Evolutionary conservation across 2,888 invertebrate species (phyloP), one percentile per base, ranked within the genome.

Genomic region (Drosophila anomalata): DNA sequence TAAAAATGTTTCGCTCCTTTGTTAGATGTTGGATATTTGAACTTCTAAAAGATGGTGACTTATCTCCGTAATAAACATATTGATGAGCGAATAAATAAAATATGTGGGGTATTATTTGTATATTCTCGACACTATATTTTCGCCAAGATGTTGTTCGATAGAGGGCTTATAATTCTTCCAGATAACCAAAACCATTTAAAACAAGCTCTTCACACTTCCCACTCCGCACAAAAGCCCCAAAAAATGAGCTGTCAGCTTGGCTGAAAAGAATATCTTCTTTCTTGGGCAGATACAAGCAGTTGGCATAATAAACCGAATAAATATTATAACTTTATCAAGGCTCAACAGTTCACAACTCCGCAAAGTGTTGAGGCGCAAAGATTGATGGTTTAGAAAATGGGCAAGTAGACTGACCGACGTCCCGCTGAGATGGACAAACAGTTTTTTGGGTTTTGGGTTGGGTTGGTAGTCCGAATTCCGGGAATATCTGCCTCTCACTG

Each of bases 291-390:
- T 44, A 9, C 66, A 24, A 71, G 59, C 61, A 70, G 75, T 58
- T 63, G 65, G 69, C 57, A 76, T 76, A 75, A 81, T 73, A 77
- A 73, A 59, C 75, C 61, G 73, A 78, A 79, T 78, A 88, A 89
- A 89, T 88, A 84, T 78, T 75, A 75, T 73, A 82, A 78, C 79
- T 88, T 78, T 74, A 75, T 88, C 87, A 88, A 73, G 66, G 73
- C 73, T 71, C 79, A 53, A 53, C 54, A 59, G 55, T 41, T 55
- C 48, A 52, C 29, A 44, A 36, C 51, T 39, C 51, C 59, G 59
- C 56, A 52, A 83, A 82, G 89, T 89, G 89, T 82, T 89, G 86
- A 87, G 84, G 79, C 76, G 77, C 69, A 84, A 88, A 90, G 89
- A 89, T 90, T 90, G 88, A 90, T 89, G 89, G 88, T 89, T 17